Evolutionary conservation across 2,797 vertebrate species (phyloP).

Genomic region (Sarcophilus harrisii): DNA sequence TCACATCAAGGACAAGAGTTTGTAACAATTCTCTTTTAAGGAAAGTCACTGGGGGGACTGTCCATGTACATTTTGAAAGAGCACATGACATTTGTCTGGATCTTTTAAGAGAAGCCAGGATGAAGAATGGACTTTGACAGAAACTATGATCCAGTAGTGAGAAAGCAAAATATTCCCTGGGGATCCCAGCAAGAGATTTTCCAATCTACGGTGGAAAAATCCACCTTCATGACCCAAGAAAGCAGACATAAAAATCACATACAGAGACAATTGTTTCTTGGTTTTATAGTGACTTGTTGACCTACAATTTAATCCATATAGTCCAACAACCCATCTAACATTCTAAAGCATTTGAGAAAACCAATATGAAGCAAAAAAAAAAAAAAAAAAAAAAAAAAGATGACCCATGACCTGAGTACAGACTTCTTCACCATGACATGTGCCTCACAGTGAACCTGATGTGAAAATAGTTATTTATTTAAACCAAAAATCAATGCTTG

Average conservation of each 20-base stretch:
- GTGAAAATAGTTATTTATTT: background rate
- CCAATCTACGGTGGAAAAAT: conserved; percentile 16
- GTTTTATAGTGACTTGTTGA: background rate
- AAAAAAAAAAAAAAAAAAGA: background rate
- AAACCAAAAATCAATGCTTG: background rate
- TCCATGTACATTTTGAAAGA: conserved; percentile 2
- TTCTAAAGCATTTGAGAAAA: background rate
- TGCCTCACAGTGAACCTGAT: background rate
- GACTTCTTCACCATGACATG: background rate
- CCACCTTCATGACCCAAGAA: background rate
- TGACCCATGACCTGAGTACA: background rate
- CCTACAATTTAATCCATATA: background rate
- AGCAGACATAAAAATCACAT: conserved; percentile 6
- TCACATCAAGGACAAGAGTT: background rate
- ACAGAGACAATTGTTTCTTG: background rate
- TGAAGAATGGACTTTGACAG: background rate
- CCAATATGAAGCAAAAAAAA: background rate
- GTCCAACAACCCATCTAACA: background rate
- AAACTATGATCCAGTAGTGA: background rate
- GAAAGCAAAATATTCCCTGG: background rate
- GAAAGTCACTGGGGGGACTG: background rate
- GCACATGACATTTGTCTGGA: background rate
- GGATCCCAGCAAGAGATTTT: background rate
- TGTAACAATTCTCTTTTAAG: background rate
- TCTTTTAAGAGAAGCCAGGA: background rate